These are phyloP conservation scores for Pachyuromys duprasi DNA, from an alignment of 2,797 vertebrate species.

Conservation along the genomic window DNA sequence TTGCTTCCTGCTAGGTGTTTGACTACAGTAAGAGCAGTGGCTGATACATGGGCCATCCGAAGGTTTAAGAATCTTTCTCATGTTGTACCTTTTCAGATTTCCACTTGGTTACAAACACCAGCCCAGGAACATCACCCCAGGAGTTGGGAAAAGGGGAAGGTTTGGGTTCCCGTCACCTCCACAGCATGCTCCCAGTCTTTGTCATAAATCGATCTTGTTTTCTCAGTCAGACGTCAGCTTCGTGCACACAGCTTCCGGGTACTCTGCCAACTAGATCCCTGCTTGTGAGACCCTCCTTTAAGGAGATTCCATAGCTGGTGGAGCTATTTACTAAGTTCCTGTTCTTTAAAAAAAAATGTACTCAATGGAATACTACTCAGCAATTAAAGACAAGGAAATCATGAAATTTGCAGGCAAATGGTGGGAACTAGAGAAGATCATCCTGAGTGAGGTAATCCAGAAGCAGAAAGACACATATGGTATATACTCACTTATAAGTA, in stretches of 20 bases:
- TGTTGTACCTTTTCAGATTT: slow-evolving; percentile 5
- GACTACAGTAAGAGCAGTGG: neutral
- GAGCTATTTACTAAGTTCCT: slow-evolving; percentile 34
- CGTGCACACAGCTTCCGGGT: neutral
- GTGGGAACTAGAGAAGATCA: too few relatives aligned
- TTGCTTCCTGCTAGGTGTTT: neutral
- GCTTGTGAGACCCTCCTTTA: neutral
- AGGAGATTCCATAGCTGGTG: slow-evolving; percentile 20
- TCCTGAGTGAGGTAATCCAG: too few relatives aligned
- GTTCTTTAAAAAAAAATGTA: neutral
- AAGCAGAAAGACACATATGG: too few relatives aligned
- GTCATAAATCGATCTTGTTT: neutral
- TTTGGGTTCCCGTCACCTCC: neutral
- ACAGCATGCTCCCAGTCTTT: neutral
- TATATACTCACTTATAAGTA: too few relatives aligned
- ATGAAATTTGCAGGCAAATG: too few relatives aligned
- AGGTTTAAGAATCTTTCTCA: slow-evolving; percentile 25
- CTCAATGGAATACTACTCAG: too few relatives aligned
- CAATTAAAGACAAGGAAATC: too few relatives aligned
- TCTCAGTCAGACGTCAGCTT: neutral
- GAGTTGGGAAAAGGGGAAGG: neutral
- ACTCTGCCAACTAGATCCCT: neutral
- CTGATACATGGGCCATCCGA: neutral
- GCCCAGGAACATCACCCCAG: neutral
- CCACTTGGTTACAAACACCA: neutral